Evolutionary conservation across 2,113 vertebrate species (phyloP).

Genomic region (Phaetusa simplex): DNA sequence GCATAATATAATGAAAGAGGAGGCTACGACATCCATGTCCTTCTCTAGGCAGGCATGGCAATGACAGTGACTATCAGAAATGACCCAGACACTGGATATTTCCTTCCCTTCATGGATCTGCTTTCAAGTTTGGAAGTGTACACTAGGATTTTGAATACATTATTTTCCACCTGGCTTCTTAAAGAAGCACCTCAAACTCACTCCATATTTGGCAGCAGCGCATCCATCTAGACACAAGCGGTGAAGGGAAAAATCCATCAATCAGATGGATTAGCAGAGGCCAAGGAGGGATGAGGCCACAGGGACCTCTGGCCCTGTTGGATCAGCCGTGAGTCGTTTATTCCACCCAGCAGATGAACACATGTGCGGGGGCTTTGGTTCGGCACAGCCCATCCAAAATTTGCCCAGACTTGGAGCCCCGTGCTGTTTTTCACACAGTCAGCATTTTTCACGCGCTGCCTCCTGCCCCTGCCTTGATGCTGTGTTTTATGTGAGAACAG

Average conservation of each 20-base stretch:
- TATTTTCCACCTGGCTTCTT: not conserved
- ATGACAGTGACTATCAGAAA: not conserved
- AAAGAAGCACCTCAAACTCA: not conserved
- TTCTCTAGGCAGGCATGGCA: not conserved
- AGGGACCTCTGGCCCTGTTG: not conserved
- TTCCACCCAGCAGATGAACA: not conserved
- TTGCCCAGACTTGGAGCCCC: not conserved
- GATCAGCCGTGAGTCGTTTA: not conserved
- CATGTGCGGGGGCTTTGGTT: not conserved
- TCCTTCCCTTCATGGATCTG: not conserved
- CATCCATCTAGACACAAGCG: not conserved
- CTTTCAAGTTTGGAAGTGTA: not conserved
- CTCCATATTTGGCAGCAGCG: not conserved
- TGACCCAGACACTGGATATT: not conserved
- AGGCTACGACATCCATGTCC: rapidly evolving
- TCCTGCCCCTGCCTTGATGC: not conserved
- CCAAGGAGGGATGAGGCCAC: not conserved
- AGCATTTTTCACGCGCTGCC: not conserved
- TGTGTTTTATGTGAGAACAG: rapidly evolving
- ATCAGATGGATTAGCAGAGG: not conserved
- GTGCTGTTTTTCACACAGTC: not conserved
- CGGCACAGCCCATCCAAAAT: not conserved
- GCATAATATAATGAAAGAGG: not conserved
- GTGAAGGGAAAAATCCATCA: not conserved
- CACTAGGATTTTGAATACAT: not conserved